Evolutionary conservation across 2,888 invertebrate genomes (phyloP).

Genomic region (Drosophila imparisetae): DNA sequence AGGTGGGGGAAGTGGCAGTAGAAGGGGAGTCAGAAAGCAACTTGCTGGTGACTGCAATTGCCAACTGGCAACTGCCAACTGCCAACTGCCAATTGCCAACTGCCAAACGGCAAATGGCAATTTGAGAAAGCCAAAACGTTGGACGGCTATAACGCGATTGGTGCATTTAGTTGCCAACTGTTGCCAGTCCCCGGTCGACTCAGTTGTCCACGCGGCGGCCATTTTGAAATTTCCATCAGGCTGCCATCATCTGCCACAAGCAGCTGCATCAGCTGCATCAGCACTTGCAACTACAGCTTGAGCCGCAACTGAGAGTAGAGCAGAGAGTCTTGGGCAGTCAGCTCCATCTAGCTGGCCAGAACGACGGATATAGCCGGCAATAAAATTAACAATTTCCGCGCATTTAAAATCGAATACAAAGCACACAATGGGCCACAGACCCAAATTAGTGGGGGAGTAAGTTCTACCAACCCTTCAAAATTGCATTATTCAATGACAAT

Average conservation of each 20-base stretch:
- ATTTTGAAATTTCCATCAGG: slow-evolving; percentile 60
- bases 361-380: slow-evolving; percentile 68
- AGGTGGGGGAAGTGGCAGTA: neutral
- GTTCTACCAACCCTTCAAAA: slow-evolving; percentile 33
- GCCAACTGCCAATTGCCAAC: slow-evolving; percentile 44
- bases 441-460: neutral
- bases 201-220: slow-evolving; percentile 58
- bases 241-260: slow-evolving; percentile 12
- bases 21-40: neutral
- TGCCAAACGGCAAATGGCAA: slow-evolving; percentile 61
- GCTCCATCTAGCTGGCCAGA: slow-evolving; percentile 10
- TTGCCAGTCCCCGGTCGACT: slow-evolving; percentile 12
- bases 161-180: slow-evolving; percentile 72
- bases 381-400: slow-evolving; percentile 79
- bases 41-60: slow-evolving; percentile 23
- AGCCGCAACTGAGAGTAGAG: slow-evolving; percentile 5
- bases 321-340: neutral
- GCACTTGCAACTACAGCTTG: neutral
- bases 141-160: slow-evolving; percentile 77
- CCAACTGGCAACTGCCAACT: slow-evolving; percentile 12
- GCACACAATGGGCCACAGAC: slow-evolving; percentile 18
- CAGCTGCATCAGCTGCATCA: slow-evolving; percentile 12
- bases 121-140: slow-evolving; percentile 68
- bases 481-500: slow-evolving; percentile 1
- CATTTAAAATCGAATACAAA: slow-evolving; percentile 58